A percentile compares a stretch with the other conserved stretches of the same genome.
These are phyloP conservation scores for Grallaria varia DNA, from an alignment of 2,113 vertebrate species.

Conservation along the genomic window DNA sequence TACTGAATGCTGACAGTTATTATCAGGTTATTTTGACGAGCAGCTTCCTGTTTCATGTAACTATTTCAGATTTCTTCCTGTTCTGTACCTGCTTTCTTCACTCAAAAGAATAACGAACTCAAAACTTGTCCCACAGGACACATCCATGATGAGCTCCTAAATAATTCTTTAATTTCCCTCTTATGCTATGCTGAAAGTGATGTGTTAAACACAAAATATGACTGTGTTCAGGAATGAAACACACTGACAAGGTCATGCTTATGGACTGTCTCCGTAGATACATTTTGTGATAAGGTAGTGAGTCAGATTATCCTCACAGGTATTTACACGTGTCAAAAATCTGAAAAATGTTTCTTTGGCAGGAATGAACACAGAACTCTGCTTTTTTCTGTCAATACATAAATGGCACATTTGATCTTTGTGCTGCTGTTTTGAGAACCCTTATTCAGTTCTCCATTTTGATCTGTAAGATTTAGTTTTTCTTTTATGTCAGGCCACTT, in stretches of 20 bases:
- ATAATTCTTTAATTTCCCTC: background rate
- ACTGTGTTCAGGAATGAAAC: background rate
- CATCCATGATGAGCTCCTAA: background rate
- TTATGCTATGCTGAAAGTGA: background rate
- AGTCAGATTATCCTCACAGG: background rate
- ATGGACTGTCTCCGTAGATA: background rate
- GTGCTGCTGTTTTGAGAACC: background rate
- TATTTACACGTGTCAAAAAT: background rate
- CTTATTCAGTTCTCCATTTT: background rate
- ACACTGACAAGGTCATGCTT: background rate
- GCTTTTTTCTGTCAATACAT: background rate
- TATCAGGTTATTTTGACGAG: background rate
- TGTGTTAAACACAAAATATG: background rate
- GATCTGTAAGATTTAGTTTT: rapidly evolving
- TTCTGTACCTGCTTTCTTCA: background rate
- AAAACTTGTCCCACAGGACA: background rate
- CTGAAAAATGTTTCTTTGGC: background rate
- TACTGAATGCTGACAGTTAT: background rate
- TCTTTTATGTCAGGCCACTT: background rate
- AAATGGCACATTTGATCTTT: background rate
- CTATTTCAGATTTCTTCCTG: background rate
- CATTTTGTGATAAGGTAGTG: background rate
- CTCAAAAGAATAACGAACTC: background rate
- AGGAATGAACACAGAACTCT: background rate
- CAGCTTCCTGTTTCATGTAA: background rate